phyloP scores from a whole-genome alignment of 2,113 vertebrate genomes.

The Pseudorhombus dupliciocellatus region DNA sequence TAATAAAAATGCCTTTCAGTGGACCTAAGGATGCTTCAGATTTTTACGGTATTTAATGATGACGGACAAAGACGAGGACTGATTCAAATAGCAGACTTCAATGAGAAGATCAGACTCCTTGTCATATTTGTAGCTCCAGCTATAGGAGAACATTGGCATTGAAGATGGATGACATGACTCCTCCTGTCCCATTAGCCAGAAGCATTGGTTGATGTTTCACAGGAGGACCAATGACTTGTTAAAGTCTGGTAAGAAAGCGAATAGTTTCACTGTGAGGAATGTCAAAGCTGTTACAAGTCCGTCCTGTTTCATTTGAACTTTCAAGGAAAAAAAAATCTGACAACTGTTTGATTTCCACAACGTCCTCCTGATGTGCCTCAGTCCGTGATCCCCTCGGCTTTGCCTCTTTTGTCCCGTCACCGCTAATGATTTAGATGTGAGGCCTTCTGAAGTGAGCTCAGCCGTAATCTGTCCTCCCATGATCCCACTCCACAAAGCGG shows the following conservation, averaged over 20 bases:
- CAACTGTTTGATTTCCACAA: slow-evolving; percentile 16
- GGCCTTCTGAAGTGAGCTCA: slow-evolving; percentile 22
- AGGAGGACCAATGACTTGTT: no score
- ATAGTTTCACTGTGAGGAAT: no score
- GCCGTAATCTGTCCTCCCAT: slow-evolving; percentile 14
- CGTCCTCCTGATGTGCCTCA: neutral
- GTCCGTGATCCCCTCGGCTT: slow-evolving; percentile 17
- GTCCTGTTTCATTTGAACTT: neutral
- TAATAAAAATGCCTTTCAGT: no score
- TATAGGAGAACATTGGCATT: no score
- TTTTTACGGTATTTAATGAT: no score
- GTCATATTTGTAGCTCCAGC: neutral
- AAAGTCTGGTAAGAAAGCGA: no score
- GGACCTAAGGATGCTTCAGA: no score
- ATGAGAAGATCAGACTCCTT: neutral
- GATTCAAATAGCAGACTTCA: neutral
- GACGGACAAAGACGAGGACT: no score
- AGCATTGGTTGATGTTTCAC: no score
- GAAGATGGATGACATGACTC: no score
- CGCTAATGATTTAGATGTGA: slow-evolving; percentile 36
- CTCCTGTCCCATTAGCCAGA: no score
- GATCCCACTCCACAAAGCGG: slow-evolving; percentile 44
- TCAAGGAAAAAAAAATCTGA: slow-evolving; percentile 1
- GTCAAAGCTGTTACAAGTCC: no score
- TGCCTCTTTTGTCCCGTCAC: slow-evolving; percentile 1